Percentiles rank a stretch among this genome's conserved stretches.
Conservation (phyloP, 2,113 vertebrate genomes). For the Prietella phreatophila region DNA sequence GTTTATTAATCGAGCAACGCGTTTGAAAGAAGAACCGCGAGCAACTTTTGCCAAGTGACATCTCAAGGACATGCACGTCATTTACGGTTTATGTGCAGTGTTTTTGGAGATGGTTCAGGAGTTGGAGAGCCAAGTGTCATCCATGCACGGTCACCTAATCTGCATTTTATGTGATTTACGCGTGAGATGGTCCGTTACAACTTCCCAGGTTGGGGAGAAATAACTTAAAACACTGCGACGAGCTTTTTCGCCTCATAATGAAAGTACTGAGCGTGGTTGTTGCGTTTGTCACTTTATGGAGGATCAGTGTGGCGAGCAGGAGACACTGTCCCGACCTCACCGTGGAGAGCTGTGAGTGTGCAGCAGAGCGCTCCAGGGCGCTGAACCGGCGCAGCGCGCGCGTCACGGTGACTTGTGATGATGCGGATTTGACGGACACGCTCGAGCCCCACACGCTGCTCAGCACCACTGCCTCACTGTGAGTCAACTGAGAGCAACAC, state of each 20-base stretch:
- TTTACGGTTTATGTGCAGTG: not conserved
- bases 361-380: constrained; percentile 79
- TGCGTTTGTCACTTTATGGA: constrained; percentile 65
- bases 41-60: not conserved
- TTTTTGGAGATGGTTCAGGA: not conserved
- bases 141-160: not conserved
- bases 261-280: constrained; percentile 61
- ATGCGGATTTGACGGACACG: constrained; percentile 83
- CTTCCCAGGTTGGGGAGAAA: constrained; percentile 57
- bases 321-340: constrained; percentile 83
- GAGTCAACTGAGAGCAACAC: constrained; percentile 63
- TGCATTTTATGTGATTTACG: constrained; percentile 32
- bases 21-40: not conserved
- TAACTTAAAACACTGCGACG: constrained; percentile 50
- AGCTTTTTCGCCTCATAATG: constrained; percentile 57
- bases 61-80: not conserved
- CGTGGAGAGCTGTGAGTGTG: constrained; percentile 84
- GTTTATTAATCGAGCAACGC: not conserved
- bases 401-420: constrained; percentile 80
- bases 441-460: constrained; percentile 80
- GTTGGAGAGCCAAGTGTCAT: constrained; percentile 50
- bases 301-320: constrained; percentile 67
- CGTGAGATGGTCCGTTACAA: constrained; percentile 61
- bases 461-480: constrained; percentile 84
- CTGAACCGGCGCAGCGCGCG: constrained; percentile 74